These are phyloP conservation scores for Drosophila kuntzei DNA, from an alignment of 2,888 invertebrate genomes.

Conservation along the genomic window DNA sequence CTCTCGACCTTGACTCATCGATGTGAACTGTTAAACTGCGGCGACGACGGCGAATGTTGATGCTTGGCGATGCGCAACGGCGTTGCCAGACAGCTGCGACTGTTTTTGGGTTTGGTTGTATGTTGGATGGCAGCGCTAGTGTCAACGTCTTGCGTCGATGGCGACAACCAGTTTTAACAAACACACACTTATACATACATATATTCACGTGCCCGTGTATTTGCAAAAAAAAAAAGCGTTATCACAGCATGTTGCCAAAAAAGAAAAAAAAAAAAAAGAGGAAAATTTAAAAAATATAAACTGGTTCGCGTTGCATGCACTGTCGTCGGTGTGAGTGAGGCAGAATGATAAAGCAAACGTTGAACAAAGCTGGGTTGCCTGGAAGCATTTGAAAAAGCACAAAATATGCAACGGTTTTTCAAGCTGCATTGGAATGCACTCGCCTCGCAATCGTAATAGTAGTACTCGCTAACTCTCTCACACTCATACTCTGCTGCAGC, in stretches of 20 bases:
- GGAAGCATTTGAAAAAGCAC: constrained; percentile 51
- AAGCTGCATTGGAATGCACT: constrained; percentile 62
- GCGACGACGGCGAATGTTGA: constrained; percentile 54
- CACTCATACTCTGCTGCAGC: constrained; percentile 16
- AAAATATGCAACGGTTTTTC: constrained; percentile 60
- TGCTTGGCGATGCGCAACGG: constrained; percentile 47
- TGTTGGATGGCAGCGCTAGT: constrained; percentile 57
- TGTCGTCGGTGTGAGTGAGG: constrained; percentile 21
- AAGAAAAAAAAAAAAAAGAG: constrained; percentile 12
- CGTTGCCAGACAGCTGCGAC: constrained; percentile 62
- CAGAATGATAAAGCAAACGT: constrained; percentile 18
- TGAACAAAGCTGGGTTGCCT: constrained; percentile 11
- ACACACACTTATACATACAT: constrained; percentile 7
- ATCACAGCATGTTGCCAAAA: constrained; percentile 53
- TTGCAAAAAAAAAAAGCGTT: constrained; percentile 51
- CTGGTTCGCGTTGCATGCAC: constrained; percentile 40
- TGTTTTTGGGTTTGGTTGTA: constrained; percentile 25
- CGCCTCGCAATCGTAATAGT: constrained; percentile 30
- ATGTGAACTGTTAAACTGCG: constrained; percentile 85
- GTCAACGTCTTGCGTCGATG: constrained; percentile 54
- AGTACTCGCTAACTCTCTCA: constrained; percentile 29
- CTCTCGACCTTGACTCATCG: constrained; percentile 85
- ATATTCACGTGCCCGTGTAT: constrained; percentile 14
- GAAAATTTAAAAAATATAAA: constrained; percentile 23
- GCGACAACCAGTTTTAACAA: constrained; percentile 60